These are phyloP conservation scores for Sesia bembeciformis DNA, from an alignment of 2,888 invertebrate species.

Conservation along the genomic window DNA sequence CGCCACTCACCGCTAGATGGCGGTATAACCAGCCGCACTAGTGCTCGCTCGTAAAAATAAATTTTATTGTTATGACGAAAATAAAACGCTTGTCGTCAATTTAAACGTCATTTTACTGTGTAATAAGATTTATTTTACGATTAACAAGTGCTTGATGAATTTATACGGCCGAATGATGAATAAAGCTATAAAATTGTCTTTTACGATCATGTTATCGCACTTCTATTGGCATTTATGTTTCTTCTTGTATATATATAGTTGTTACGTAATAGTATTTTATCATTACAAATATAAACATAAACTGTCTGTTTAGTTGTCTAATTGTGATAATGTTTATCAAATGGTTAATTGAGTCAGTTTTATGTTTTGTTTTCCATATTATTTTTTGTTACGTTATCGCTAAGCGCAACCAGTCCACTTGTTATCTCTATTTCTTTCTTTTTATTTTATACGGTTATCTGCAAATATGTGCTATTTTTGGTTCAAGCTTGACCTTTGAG, in stretches of 20 bases:
- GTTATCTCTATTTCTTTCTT: background rate
- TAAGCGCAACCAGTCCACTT: background rate
- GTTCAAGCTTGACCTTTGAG: background rate
- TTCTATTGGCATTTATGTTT: constrained; percentile 61
- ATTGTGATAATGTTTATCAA: constrained; percentile 5
- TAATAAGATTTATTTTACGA: constrained; percentile 75
- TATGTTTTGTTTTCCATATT: constrained; percentile 2
- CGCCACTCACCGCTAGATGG: constrained; percentile 43
- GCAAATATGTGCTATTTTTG: background rate
- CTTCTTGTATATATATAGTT: constrained; percentile 27
- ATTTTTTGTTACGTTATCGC: background rate
- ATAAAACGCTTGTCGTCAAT: constrained; percentile 75
- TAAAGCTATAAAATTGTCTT: constrained; percentile 65
- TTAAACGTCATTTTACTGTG: constrained; percentile 72
- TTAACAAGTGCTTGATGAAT: constrained; percentile 74
- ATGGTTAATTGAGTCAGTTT: constrained; percentile 4
- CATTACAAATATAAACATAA: constrained; percentile 32
- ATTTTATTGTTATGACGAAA: constrained; percentile 75
- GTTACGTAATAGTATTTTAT: constrained; percentile 38
- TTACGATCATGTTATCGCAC: constrained; percentile 61
- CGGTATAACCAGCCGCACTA: constrained; percentile 39
- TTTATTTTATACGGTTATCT: too few relatives aligned
- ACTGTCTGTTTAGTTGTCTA: constrained; percentile 8
- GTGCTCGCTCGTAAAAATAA: constrained; percentile 64
- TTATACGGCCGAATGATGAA: constrained; percentile 69